Conservation (phyloP, 2,113 vertebrate genomes). For the Chionodraco myersi region DNA sequence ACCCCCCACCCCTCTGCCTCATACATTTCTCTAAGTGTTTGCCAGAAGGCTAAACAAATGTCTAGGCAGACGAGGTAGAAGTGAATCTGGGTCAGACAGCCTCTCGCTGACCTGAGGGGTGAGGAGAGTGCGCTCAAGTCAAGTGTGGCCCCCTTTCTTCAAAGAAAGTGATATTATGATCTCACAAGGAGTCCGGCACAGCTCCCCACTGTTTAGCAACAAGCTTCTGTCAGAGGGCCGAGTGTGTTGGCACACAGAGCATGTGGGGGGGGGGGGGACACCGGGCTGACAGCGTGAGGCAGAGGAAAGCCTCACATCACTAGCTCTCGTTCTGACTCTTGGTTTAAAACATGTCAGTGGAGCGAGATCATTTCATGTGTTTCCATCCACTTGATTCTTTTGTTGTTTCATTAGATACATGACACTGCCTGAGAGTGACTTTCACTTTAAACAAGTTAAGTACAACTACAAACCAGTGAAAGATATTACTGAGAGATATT, state of each 20-base stretch:
- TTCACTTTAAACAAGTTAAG: background rate
- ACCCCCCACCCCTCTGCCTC: conserved; percentile 56
- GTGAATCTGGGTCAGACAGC: conserved; percentile 85
- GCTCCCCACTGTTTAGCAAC: conserved; percentile 26
- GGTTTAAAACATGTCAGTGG: background rate
- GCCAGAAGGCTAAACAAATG: conserved; percentile 88
- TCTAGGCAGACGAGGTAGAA: conserved; percentile 85
- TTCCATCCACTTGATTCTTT: background rate
- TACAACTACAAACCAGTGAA: background rate
- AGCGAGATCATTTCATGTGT: background rate
- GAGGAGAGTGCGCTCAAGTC: conserved; percentile 74
- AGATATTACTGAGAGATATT: background rate
- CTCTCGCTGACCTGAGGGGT: conserved; percentile 78
- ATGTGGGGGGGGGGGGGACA: background rate
- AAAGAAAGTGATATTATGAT: conserved; percentile 40
- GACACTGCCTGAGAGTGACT: background rate
- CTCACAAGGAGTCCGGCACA: conserved; percentile 12
- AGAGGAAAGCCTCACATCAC: background rate
- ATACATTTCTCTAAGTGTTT: conserved; percentile 87
- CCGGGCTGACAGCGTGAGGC: conserved; percentile 20
- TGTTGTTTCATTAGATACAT: conserved; percentile 15
- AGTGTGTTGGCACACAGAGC: conserved; percentile 49
- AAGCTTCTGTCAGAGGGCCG: conserved; percentile 34
- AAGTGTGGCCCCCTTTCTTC: conserved; percentile 63
- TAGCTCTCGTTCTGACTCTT: background rate